Conservation (phyloP, 64 coral and sea anemone species). For the Actinia equina region DNA sequence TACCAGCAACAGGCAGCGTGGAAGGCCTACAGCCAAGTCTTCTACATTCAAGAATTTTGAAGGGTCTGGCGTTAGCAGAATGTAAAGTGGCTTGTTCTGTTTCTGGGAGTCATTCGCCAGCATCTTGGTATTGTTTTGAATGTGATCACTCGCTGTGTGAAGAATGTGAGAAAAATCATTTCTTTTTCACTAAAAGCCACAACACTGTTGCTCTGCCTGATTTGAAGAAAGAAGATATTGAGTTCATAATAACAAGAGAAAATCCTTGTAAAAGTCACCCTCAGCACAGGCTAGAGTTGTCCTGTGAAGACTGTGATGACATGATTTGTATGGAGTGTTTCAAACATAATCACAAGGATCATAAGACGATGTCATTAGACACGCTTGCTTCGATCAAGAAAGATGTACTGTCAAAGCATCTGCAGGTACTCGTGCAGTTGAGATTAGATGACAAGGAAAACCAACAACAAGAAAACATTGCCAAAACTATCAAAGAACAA, state of each 20-base stretch:
- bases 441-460: background rate
- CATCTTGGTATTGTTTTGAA: background rate
- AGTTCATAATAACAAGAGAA: background rate
- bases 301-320: background rate
- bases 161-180: background rate
- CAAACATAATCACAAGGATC: background rate
- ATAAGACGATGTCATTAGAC: background rate
- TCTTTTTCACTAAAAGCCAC: background rate
- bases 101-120: background rate
- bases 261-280: background rate
- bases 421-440: background rate
- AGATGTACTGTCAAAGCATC: background rate
- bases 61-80: background rate
- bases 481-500: background rate
- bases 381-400: background rate
- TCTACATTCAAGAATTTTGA: constrained; percentile 1
- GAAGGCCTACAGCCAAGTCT: background rate
- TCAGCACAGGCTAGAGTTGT: background rate
- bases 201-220: background rate
- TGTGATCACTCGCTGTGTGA: background rate
- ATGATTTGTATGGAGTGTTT: background rate
- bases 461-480: constrained; percentile 10
- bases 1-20: background rate
- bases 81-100: background rate
- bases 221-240: constrained; percentile 1